Conservation (phyloP, 2,113 vertebrate genomes). For the Promerops cafer region DNA sequence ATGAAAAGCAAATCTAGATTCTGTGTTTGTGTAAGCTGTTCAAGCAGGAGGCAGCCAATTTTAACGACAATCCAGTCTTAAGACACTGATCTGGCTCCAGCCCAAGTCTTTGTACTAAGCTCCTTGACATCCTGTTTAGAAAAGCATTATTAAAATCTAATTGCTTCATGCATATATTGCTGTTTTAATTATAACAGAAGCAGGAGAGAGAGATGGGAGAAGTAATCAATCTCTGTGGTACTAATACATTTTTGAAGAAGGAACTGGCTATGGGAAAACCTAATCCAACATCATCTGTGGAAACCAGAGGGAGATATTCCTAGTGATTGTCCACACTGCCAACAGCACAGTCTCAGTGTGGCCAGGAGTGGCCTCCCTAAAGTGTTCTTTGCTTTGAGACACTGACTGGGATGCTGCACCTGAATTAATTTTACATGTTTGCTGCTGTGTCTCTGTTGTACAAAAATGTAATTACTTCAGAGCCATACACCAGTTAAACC, state of each 20-base stretch:
- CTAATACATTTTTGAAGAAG: not conserved
- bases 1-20: not conserved
- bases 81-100: not conserved
- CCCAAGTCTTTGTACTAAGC: conserved; percentile 13
- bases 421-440: conserved; percentile 14
- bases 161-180: conserved; percentile 3
- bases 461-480: conserved; percentile 36
- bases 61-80: not conserved
- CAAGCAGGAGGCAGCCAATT: not conserved
- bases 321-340: not conserved
- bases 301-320: not conserved
- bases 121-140: conserved; percentile 40
- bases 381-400: not conserved
- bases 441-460: not conserved
- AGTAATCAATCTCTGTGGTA: not conserved
- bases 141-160: conserved; percentile 54
- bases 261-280: not conserved
- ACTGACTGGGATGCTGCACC: not conserved
- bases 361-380: not conserved
- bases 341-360: not conserved
- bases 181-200: conserved; percentile 37
- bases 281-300: not conserved
- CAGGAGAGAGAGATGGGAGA: not conserved
- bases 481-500: conserved; percentile 1
- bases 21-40: not conserved